A percentile compares a stretch with the other conserved stretches of the same genome.
Evolutionary conservation across 2,888 invertebrate species (phyloP).

Genomic region (Diaperis boleti): DNA sequence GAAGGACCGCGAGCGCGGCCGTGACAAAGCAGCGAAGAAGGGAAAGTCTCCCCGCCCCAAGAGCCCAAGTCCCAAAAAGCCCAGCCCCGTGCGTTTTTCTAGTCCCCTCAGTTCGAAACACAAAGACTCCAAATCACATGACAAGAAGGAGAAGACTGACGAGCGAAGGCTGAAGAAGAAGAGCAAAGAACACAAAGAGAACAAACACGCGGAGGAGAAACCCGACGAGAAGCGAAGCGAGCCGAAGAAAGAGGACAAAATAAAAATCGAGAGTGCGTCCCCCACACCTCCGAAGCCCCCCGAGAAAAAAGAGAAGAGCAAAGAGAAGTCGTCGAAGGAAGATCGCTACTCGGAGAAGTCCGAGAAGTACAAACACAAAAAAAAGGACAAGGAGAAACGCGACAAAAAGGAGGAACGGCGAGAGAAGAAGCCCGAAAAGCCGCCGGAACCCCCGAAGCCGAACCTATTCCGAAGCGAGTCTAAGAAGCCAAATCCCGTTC

Average conservation of each 20-base stretch:
- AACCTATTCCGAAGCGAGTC: constrained; percentile 35
- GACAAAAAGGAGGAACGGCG: constrained; percentile 72
- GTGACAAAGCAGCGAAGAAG: constrained; percentile 67
- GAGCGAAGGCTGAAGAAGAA: constrained; percentile 72
- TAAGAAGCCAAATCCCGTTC: constrained; percentile 39
- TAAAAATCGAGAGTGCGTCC: constrained; percentile 62
- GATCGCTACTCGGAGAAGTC: constrained; percentile 64
- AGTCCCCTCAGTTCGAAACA: constrained; percentile 49
- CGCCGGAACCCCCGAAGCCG: constrained; percentile 44
- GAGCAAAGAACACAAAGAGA: constrained; percentile 71
- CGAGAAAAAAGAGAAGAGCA: constrained; percentile 25
- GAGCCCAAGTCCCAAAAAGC: constrained; percentile 62
- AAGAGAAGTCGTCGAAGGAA: constrained; percentile 53
- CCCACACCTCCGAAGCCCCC: constrained; percentile 59
- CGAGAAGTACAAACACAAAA: constrained; percentile 70
- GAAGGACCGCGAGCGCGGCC: constrained; percentile 69
- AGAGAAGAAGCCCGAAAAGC: constrained; percentile 45
- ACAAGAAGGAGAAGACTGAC: constrained; percentile 59
- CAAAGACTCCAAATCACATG: constrained; percentile 59
- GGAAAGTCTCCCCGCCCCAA: constrained; percentile 64
- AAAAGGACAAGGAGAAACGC: constrained; percentile 67
- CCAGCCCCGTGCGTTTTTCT: constrained; percentile 55
- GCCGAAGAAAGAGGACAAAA: constrained; percentile 53
- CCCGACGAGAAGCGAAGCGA: constrained; percentile 48
- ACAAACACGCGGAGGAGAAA: constrained; percentile 58